Conservation (phyloP, 2,797 vertebrate genomes). For the Clarias pachynema region DNA sequence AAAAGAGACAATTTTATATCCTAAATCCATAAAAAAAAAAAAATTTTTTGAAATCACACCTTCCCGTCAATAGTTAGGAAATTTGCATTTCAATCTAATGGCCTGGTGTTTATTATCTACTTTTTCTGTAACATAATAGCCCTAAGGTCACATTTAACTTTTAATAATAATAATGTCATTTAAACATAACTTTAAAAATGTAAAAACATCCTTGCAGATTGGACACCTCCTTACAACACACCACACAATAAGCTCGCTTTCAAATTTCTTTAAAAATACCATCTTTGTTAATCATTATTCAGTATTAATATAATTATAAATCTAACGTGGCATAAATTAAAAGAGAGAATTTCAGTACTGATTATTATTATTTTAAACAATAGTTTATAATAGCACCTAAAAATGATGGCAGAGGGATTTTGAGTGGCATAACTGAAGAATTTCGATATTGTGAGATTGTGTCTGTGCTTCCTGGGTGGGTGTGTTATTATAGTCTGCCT, state of each 20-base stretch:
- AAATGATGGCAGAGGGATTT: neutral
- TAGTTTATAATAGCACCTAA: neutral
- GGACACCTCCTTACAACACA: neutral
- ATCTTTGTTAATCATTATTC: neutral
- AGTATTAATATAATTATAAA: neutral
- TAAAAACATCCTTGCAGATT: neutral
- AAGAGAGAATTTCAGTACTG: neutral
- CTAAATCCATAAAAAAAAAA: neutral
- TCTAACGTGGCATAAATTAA: neutral
- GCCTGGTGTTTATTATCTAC: neutral
- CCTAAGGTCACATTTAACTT: neutral
- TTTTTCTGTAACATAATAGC: neutral
- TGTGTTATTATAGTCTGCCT: neutral
- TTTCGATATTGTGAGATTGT: neutral
- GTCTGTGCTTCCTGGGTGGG: neutral
- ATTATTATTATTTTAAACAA: neutral
- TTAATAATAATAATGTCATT: neutral
- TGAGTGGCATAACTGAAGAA: neutral
- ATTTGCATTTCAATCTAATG: conserved; percentile 5
- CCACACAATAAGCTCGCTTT: neutral
- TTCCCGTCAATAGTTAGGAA: neutral
- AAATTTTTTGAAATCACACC: too few relatives aligned
- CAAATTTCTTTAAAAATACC: neutral
- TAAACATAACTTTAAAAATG: neutral
- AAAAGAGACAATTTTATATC: neutral